phyloP scores from a whole-genome alignment of 2,888 invertebrate species.

The Platycnemis pennipes region DNA sequence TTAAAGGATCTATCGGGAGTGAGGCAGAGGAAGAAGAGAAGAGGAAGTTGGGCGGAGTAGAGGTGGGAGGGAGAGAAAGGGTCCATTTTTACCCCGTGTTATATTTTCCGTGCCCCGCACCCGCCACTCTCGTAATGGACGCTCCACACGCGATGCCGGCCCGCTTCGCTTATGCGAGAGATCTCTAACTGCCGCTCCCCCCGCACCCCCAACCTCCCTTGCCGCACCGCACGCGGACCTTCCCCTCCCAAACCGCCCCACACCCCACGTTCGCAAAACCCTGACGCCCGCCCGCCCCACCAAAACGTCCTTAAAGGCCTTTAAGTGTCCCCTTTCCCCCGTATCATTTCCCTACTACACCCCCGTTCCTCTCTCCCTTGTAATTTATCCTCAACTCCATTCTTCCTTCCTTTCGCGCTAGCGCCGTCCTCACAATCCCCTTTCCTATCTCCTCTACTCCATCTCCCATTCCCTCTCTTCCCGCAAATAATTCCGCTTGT shows the following conservation, averaged over 20 bases:
- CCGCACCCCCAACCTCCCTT: background rate
- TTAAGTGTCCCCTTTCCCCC: constrained; percentile 11
- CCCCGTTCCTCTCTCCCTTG: background rate
- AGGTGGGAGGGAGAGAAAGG: background rate
- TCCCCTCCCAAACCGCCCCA: background rate
- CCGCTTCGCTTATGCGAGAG: background rate
- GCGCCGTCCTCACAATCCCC: background rate
- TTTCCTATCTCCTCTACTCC: background rate
- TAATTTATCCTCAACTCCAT: background rate
- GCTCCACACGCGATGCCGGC: constrained; percentile 57
- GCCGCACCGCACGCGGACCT: no score
- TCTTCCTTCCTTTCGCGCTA: background rate
- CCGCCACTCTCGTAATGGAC: constrained; percentile 55
- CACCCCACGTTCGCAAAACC: background rate
- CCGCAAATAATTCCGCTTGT: background rate
- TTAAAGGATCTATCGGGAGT: background rate
- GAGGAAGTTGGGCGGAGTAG: background rate
- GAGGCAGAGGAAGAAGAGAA: background rate
- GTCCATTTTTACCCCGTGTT: constrained; percentile 52
- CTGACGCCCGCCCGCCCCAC: no score
- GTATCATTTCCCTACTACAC: background rate
- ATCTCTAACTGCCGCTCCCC: constrained; percentile 37
- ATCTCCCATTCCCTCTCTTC: background rate
- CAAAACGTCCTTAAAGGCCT: constrained; percentile 2
- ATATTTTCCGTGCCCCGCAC: constrained; percentile 13